Conservation (phyloP, 2,888 invertebrate genomes). For the Polydrusus pterygomalis region DNA sequence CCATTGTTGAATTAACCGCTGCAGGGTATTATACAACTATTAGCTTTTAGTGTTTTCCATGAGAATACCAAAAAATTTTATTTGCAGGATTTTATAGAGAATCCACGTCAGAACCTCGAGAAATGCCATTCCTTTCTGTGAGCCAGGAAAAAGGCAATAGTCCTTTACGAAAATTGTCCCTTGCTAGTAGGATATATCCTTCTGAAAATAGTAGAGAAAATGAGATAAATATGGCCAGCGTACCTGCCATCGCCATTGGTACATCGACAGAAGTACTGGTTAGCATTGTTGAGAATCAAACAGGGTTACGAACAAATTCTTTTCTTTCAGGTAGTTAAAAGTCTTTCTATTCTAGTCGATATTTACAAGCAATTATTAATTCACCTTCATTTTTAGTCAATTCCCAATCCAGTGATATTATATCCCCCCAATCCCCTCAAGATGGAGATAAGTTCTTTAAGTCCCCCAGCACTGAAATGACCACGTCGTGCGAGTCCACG, state of each 20-base stretch:
- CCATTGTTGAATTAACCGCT: no score
- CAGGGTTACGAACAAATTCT: slow-evolving; percentile 49
- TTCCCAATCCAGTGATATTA: slow-evolving; percentile 45
- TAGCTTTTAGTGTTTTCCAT: no score
- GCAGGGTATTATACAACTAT: no score
- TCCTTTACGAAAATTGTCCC: slow-evolving; percentile 45
- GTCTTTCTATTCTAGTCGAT: no score
- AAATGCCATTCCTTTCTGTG: slow-evolving; percentile 62
- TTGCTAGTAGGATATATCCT: slow-evolving; percentile 49
- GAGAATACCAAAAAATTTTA: background rate
- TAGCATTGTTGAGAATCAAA: slow-evolving; percentile 68
- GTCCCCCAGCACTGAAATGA: slow-evolving; percentile 68
- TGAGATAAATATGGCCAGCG: slow-evolving; percentile 37
- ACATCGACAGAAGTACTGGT: slow-evolving; percentile 68
- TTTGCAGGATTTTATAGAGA: slow-evolving; percentile 72
- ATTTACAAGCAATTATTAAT: no score
- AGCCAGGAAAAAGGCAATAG: slow-evolving; percentile 65
- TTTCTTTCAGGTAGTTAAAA: slow-evolving; percentile 44
- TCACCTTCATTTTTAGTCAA: slow-evolving; percentile 43
- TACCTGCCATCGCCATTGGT: slow-evolving; percentile 66
- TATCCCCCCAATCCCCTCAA: slow-evolving; percentile 57
- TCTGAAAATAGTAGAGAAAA: slow-evolving; percentile 34
- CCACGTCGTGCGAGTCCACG: slow-evolving; percentile 63
- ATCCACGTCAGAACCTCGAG: slow-evolving; percentile 72
- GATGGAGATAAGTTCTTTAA: slow-evolving; percentile 60